A percentile compares a stretch with the other conserved stretches of the same genome.
These are phyloP conservation scores for Chironomus tepperi DNA, from an alignment of 1,140 invertebrate genomes.

Conservation along the genomic window DNA sequence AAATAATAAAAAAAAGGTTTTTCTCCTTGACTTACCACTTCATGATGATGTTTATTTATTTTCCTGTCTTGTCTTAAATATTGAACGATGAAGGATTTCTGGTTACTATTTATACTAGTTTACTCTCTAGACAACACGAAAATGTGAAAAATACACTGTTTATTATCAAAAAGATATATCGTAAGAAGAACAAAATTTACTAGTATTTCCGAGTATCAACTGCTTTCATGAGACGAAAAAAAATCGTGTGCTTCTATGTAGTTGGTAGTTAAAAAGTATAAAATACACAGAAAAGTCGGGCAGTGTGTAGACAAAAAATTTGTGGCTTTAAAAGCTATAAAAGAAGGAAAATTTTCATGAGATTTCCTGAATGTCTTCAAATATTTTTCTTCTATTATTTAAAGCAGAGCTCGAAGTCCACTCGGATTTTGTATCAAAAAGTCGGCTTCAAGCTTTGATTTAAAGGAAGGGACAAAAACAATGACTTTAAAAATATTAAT, in stretches of 20 bases:
- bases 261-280: background rate
- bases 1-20: background rate
- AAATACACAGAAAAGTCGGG: background rate
- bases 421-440: too few species aligned
- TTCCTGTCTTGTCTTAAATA: background rate
- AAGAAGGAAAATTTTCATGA: too few species aligned
- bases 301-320: background rate
- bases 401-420: too few species aligned
- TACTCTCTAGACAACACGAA: background rate
- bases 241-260: background rate
- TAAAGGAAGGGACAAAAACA: too few species aligned
- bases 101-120: conserved; percentile 18
- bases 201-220: background rate
- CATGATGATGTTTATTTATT: conserved; percentile 16
- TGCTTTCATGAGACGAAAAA: background rate
- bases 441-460: too few species aligned
- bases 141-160: background rate
- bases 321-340: too few species aligned
- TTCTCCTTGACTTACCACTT: conserved; percentile 19
- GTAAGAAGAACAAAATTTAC: background rate
- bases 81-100: conserved; percentile 18
- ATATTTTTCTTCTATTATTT: too few species aligned
- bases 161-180: background rate
- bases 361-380: too few species aligned
- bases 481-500: too few species aligned